Evolutionary conservation across 1,140 invertebrate species (phyloP), one percentile per base, ranked within the genome.

Genomic region (Gyrodactylus salaris): DNA sequence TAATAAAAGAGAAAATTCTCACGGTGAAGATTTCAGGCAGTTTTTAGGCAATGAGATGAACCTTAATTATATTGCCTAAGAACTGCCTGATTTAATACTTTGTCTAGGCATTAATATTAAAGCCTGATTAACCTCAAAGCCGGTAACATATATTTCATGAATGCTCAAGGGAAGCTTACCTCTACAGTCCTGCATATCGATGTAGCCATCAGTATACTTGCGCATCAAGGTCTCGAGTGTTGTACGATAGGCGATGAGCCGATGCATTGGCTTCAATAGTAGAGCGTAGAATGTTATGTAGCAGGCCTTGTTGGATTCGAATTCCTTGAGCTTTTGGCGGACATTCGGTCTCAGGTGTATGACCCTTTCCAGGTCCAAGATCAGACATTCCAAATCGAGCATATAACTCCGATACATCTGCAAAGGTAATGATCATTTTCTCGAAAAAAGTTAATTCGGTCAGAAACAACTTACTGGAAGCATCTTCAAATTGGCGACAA

Each of bases 251-350:
- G 92, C 89, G 26, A 91, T 82, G 69, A 93, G 80, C 73, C 90
- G 83, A 81, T 93, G 89, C 68, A 91, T 83, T 34, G 91, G 91
- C 78, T 91, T 89, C 72, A 94, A 81, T 25, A 93, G 83, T 77
- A 94, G 87, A 25, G 86, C 85, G 20, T 87, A 87, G 34, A 94
- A 83, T 70, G 91, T 90, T 74, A 94, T 82, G 75, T 81, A 82
- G 76, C 81, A 82, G 24, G 89, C 84, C 81, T 88, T 87, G 77
- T 89, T 86, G 68, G 85, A 84, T 78, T 92, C 89, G 80, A 91
- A 89, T 68, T 89, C 87, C 7, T n/a, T 7, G 7, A 54, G n/a
- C n/a, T n/a, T 7, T 54, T 86, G 83, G 78, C 88, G 89, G 1
- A 88, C 78, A 24, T 68, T 69, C n/a, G 34, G 34, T n/a, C n/a